These are phyloP conservation scores for Prosapia bicincta DNA, from an alignment of 2,888 invertebrate species.

Conservation along the genomic window DNA sequence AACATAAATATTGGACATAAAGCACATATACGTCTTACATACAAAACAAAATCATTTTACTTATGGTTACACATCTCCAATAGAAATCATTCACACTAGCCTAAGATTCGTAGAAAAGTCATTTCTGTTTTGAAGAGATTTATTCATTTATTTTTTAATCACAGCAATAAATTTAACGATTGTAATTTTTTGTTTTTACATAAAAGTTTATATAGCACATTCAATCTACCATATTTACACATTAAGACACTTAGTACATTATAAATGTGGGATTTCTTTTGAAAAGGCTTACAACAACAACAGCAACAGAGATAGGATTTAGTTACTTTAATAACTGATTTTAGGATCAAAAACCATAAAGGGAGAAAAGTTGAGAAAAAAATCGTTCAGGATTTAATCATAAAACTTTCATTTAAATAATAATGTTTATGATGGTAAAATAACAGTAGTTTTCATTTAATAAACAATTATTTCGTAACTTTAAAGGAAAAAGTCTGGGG, in stretches of 20 bases:
- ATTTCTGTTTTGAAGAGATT: conserved; percentile 16
- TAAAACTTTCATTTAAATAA: too few relatives aligned
- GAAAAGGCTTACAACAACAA: not conserved
- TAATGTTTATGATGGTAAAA: too few relatives aligned
- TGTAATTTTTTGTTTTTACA: not conserved
- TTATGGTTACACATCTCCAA: not conserved
- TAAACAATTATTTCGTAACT: too few relatives aligned
- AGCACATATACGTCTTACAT: conserved; percentile 23
- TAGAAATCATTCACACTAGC: conserved; percentile 13
- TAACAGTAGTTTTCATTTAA: too few relatives aligned
- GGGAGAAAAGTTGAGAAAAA: too few relatives aligned
- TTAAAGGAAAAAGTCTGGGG: too few relatives aligned
- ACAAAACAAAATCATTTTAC: conserved; percentile 16
- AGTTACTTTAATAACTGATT: too few relatives aligned
- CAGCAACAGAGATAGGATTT: not conserved
- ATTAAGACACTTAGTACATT: conserved; percentile 32
- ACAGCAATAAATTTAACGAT: not conserved
- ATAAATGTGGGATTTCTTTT: not conserved
- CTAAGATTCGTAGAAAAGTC: conserved; percentile 29
- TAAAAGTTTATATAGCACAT: not conserved
- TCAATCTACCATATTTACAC: conserved; percentile 20
- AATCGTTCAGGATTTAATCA: too few relatives aligned
- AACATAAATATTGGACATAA: conserved; percentile 22
- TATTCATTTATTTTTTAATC: not conserved
- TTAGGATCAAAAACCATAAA: too few relatives aligned